These are phyloP conservation scores for Collichthys lucidus DNA, from an alignment of 2,113 vertebrate species.

Conservation along the genomic window DNA sequence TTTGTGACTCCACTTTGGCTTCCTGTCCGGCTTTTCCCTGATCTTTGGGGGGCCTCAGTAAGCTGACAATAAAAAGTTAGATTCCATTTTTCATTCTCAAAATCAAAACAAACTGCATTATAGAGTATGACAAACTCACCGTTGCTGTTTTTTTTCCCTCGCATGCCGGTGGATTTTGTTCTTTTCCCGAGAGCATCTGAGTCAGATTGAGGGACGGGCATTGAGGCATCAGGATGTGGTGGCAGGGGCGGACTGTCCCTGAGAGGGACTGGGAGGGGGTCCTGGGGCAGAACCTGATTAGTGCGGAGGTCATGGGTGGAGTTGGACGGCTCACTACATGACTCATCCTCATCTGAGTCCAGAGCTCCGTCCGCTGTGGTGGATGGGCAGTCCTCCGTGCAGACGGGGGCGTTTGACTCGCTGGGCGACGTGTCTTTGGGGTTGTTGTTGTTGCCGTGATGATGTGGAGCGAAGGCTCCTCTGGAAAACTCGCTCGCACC, in stretches of 20 bases:
- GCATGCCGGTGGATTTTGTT: slow-evolving; percentile 60
- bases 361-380: slow-evolving; percentile 85
- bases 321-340: slow-evolving; percentile 78
- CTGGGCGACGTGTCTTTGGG: slow-evolving; percentile 85
- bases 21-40: slow-evolving; percentile 76
- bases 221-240: slow-evolving; percentile 89
- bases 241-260: slow-evolving; percentile 89
- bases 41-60: slow-evolving; percentile 46
- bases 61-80: slow-evolving; percentile 40
- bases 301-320: slow-evolving; percentile 69
- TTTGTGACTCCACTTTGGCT: slow-evolving; percentile 46
- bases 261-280: slow-evolving; percentile 87
- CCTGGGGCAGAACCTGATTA: slow-evolving; percentile 74
- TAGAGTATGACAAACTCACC: slow-evolving; percentile 60
- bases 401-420: slow-evolving; percentile 87
- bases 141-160: slow-evolving; percentile 76
- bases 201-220: slow-evolving; percentile 90
- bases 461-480: slow-evolving; percentile 78
- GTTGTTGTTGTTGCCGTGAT: slow-evolving; percentile 59
- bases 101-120: background rate
- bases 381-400: slow-evolving; percentile 87
- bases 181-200: slow-evolving; percentile 74
- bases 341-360: slow-evolving; percentile 90
- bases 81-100: background rate
- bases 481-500: slow-evolving; percentile 86